These are phyloP conservation scores for Mungos mungo DNA, from an alignment of 2,113 vertebrate species.

Conservation along the genomic window DNA sequence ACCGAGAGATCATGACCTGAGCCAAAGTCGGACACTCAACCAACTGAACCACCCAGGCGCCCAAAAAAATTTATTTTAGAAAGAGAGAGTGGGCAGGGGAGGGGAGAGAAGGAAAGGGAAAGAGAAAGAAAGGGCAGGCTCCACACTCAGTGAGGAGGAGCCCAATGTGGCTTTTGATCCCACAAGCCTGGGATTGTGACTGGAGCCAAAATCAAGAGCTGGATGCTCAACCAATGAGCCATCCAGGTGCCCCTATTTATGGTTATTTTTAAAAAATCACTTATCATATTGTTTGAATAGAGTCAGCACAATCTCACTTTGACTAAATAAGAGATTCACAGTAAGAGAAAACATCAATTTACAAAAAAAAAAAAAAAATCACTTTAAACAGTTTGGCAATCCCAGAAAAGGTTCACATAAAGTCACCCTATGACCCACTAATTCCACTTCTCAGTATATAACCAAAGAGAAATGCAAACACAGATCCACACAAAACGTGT, in stretches of 20 bases:
- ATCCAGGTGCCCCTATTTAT: neutral
- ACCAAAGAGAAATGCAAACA: slow-evolving; percentile 35
- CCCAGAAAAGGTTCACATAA: neutral
- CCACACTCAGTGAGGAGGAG: too few species aligned
- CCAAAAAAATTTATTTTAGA: too few species aligned
- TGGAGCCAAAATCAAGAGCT: too few species aligned
- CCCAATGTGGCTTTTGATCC: too few species aligned
- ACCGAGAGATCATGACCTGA: too few species aligned
- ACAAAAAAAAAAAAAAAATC: slow-evolving; percentile 28
- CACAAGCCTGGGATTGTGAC: too few species aligned
- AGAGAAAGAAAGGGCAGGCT: too few species aligned
- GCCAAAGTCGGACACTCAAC: too few species aligned
- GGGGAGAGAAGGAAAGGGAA: too few species aligned
- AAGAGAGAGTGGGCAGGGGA: too few species aligned
- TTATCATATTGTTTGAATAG: neutral
- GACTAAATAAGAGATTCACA: neutral
- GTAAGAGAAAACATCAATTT: neutral
- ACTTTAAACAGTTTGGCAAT: slow-evolving; percentile 7
- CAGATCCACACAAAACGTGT: neutral
- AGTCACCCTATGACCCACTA: slow-evolving; percentile 8
- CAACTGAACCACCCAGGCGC: too few species aligned
- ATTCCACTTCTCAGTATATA: neutral
- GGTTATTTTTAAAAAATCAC: neutral
- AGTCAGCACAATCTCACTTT: slow-evolving; percentile 6
- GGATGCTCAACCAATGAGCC: too few species aligned